Evolutionary conservation across 2,888 invertebrate genomes (phyloP), one percentile per base, ranked within the genome.

Genomic region (Drosophila pseudotalamancana): DNA sequence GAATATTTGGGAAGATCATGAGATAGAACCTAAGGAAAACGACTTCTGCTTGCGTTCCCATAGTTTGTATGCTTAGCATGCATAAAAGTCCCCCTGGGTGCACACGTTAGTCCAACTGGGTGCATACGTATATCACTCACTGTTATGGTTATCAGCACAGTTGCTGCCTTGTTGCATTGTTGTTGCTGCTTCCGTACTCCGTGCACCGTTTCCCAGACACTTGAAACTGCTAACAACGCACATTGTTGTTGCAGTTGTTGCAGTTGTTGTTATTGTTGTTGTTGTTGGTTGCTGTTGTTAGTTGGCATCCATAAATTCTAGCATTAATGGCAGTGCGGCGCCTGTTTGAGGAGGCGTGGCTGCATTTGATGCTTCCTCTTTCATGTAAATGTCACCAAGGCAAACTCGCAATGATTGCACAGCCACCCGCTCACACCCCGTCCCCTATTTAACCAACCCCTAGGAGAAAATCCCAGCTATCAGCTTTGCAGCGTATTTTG

Each of bases 101-200:
- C 32, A 25, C 25, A 21, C 73, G 71, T 81, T n/a, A n/a, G n/a
- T 73, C 21, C 56, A 12, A 14, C 56, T 69, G 69, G 72, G 55
- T 50, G 31, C 32, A 25, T 29, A 21, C 73, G 71, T 81, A 86
- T 87, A 84, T 83, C 84, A 87, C 78, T 83, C 83, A 86, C 65
- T 80, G 84, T 81, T 86, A 80, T 84, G 77, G 84, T 78, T 82
- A 83, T 82, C 83, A 79, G 82, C 80, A 72, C 62, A 71, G 80
- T 81, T 81, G 80, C 50, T 86, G 77, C 51, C 62, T 68, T 72
- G 72, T 61, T 72, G 63, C 61, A 50, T 55, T 61, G 71, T 71
- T 76, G 68, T 59, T 70, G 71, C 43, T 56, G 59, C 50, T 69
- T 63, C 62, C 72, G 59, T 32, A 67, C 27, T 42, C 31, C 57